Percentiles rank a stretch among this genome's conserved stretches.
These are phyloP conservation scores for Sericinus montela DNA, from an alignment of 2,888 invertebrate species.

Conservation along the genomic window DNA sequence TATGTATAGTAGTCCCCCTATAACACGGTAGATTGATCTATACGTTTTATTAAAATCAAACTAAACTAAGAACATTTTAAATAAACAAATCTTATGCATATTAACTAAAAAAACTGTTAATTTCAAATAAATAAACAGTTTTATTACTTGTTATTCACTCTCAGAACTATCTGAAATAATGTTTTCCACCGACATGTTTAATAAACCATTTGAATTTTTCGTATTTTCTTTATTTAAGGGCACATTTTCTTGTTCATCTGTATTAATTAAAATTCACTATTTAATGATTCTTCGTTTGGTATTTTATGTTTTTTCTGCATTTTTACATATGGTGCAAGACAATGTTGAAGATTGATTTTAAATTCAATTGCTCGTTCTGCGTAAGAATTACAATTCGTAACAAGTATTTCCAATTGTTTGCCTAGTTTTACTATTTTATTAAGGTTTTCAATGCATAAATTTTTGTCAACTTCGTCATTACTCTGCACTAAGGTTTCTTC, in stretches of 20 bases:
- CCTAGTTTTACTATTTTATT: constrained; percentile 4
- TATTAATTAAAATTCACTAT: neutral
- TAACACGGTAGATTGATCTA: too few relatives aligned
- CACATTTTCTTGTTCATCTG: neutral
- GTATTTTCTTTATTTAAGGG: neutral
- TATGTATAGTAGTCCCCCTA: too few relatives aligned
- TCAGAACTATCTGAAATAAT: neutral
- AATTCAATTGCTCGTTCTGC: neutral
- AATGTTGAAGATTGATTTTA: neutral
- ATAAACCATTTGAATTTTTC: neutral
- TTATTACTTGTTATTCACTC: neutral
- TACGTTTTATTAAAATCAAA: neutral
- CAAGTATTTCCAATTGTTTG: constrained; percentile 8
- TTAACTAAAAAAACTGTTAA: neutral
- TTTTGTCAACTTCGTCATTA: neutral
- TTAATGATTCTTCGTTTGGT: neutral
- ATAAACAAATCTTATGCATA: neutral
- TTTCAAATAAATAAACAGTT: neutral
- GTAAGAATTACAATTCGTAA: neutral
- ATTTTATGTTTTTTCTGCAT: neutral
- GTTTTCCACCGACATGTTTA: neutral
- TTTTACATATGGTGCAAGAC: neutral
- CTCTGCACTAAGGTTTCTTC: constrained; percentile 2
- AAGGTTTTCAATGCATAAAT: constrained; percentile 7
- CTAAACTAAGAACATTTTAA: neutral